Evolutionary conservation across 2,113 vertebrate species (phyloP).

Genomic region (Rhea pennata): DNA sequence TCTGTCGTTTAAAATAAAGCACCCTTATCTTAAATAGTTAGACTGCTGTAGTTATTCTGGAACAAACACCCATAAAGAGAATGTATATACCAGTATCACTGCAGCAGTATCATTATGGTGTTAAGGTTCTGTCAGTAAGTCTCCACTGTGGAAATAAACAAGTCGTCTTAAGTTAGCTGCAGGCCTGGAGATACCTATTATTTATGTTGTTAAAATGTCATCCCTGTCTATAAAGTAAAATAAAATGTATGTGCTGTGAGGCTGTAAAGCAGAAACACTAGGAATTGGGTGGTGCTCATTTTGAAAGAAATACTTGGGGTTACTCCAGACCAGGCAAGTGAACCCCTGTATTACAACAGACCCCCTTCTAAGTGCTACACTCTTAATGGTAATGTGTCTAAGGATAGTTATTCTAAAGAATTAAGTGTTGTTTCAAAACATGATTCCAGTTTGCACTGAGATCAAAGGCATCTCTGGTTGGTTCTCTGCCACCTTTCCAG

Average conservation of each 20-base stretch:
- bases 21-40: neutral
- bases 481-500: neutral
- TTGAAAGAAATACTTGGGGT: neutral
- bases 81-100: neutral
- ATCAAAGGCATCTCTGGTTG: neutral
- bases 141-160: neutral
- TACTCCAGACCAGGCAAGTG: neutral
- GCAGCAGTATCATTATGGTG: neutral
- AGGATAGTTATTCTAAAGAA: too few species aligned
- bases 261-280: neutral
- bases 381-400: neutral
- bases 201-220: neutral
- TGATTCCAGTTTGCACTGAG: neutral
- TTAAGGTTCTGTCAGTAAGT: neutral
- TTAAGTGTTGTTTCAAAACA: too few species aligned
- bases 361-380: neutral
- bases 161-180: neutral
- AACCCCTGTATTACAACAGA: rapidly evolving
- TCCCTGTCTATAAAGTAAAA: neutral
- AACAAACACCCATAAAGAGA: neutral
- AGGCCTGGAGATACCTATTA: neutral
- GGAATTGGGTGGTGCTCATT: neutral
- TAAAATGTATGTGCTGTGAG: rapidly evolving
- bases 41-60: neutral
- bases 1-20: slow-evolving; percentile 48